These are phyloP conservation scores for Tribolium madens DNA, from an alignment of 1,140 invertebrate genomes.

Conservation along the genomic window DNA sequence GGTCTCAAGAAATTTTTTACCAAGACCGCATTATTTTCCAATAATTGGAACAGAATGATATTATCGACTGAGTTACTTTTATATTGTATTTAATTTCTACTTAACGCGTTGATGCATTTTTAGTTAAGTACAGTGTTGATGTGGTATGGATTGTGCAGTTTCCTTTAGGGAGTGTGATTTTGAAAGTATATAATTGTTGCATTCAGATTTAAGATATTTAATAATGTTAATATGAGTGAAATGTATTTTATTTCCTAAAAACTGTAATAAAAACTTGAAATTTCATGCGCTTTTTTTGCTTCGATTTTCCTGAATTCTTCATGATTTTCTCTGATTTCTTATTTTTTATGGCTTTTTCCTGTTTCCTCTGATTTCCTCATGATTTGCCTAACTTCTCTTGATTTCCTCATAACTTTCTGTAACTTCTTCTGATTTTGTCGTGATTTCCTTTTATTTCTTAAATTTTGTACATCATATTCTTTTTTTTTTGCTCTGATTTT, in stretches of 20 bases:
- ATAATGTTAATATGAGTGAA: slow-evolving; percentile 57
- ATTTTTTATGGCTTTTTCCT: no score
- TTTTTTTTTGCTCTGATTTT: no score
- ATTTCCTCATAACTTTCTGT: no score
- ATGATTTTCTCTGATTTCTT: no score
- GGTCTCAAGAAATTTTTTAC: not conserved
- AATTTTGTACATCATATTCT: no score
- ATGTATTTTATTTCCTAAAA: slow-evolving; percentile 58
- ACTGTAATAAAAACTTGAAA: slow-evolving; percentile 1
- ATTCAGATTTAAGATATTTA: slow-evolving; percentile 57
- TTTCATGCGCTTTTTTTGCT: no score
- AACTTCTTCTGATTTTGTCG: no score
- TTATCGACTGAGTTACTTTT: slow-evolving; percentile 50
- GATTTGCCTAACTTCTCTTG: no score
- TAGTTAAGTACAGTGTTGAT: slow-evolving; percentile 40
- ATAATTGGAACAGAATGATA: slow-evolving; percentile 45
- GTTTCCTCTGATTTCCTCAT: no score
- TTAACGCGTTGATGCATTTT: slow-evolving; percentile 35
- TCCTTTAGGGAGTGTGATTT: slow-evolving; percentile 51
- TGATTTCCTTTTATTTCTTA: no score
- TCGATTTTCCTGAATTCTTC: no score
- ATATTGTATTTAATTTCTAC: slow-evolving; percentile 40
- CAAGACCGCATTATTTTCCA: slow-evolving; percentile 44
- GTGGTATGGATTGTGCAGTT: slow-evolving; percentile 49
- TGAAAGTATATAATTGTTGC: slow-evolving; percentile 52